Percentiles rank a stretch among this genome's conserved stretches.
These are phyloP conservation scores for Sebastolobus alascanus DNA, from an alignment of 2,797 vertebrate species.

Conservation along the genomic window DNA sequence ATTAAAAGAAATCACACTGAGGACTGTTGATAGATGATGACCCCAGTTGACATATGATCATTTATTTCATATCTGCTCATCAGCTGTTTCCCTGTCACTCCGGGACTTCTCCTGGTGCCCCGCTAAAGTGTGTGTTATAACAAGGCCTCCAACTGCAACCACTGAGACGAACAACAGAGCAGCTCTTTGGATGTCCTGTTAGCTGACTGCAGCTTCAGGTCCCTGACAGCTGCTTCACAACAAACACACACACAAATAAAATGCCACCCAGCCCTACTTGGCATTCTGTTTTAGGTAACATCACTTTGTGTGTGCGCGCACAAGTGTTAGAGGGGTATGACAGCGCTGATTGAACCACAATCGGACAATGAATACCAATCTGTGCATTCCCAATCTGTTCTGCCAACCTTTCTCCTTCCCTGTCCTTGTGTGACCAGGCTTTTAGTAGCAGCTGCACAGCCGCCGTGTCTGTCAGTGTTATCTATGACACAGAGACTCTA, in stretches of 20 bases:
- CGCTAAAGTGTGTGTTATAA: background rate
- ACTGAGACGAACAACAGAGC: conserved; percentile 11
- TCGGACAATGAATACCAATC: conserved; percentile 65
- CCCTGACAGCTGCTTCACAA: conserved; percentile 27
- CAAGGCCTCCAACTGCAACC: background rate
- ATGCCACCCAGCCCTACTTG: conserved; percentile 40
- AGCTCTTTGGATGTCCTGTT: conserved; percentile 6
- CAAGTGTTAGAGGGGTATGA: conserved; percentile 42
- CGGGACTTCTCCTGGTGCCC: background rate
- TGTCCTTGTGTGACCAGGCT: conserved; percentile 45
- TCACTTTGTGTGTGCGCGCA: conserved; percentile 20
- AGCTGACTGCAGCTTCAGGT: conserved; percentile 22
- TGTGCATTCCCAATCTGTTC: conserved; percentile 40
- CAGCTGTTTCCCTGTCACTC: background rate
- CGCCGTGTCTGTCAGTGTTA: conserved; percentile 36
- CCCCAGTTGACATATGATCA: background rate
- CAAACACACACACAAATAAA: conserved; percentile 21
- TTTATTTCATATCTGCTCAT: background rate
- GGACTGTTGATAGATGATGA: background rate
- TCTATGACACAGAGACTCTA: conserved; percentile 32
- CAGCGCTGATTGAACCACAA: conserved; percentile 57
- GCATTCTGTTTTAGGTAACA: conserved; percentile 48
- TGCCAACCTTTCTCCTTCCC: conserved; percentile 33
- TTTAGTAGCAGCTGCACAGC: conserved; percentile 44
- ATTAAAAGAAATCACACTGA: background rate